Conservation (phyloP, 2,888 invertebrate genomes). For the Rhagonycha fulva region DNA sequence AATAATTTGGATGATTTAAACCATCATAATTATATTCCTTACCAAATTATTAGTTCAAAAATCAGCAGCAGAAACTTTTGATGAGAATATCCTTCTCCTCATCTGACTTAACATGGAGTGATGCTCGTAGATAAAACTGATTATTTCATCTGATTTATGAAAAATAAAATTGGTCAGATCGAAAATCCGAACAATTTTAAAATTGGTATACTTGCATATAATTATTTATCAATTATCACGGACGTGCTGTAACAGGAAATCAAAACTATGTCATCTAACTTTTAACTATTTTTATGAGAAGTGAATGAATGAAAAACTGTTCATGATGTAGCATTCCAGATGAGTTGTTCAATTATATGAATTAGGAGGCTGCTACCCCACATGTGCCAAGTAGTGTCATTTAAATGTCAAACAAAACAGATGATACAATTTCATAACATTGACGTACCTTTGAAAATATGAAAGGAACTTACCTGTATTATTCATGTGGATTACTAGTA, state of each 20-base stretch:
- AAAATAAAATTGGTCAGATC: background rate
- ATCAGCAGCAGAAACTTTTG: too few relatives aligned
- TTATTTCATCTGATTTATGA: background rate
- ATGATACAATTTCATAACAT: background rate
- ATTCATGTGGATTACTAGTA: constrained; percentile 79
- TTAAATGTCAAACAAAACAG: background rate
- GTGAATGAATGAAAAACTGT: background rate
- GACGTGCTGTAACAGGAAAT: background rate
- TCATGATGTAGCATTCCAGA: too few relatives aligned
- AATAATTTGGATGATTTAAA: too few relatives aligned
- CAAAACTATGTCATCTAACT: background rate
- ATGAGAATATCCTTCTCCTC: too few relatives aligned
- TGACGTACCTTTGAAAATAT: background rate
- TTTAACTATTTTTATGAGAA: background rate
- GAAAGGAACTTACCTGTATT: constrained; percentile 68
- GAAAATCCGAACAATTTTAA: background rate
- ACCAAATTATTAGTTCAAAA: too few relatives aligned
- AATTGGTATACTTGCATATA: background rate
- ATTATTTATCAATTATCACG: too few relatives aligned
- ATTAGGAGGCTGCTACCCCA: background rate
- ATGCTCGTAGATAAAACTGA: too few relatives aligned
- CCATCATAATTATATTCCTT: too few relatives aligned
- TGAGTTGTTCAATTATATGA: background rate
- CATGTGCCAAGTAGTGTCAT: background rate
- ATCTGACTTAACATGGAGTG: too few relatives aligned